phyloP scores from a whole-genome alignment of 2,888 invertebrate species.

The Stegophylla sp. region DNA sequence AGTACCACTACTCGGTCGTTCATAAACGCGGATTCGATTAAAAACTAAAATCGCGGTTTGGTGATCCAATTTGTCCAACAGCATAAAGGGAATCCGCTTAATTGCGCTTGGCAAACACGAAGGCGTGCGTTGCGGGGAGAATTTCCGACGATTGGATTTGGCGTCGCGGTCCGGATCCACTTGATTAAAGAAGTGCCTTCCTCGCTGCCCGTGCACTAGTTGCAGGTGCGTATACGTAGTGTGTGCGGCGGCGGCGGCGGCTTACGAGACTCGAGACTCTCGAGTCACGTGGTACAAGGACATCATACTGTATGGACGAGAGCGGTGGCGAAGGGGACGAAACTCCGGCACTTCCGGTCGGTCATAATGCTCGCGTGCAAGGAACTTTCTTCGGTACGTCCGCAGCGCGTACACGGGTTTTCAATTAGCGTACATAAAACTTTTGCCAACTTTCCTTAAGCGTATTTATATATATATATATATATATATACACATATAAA shows the following conservation, averaged over 20 bases:
- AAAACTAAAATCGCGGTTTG: constrained; percentile 5
- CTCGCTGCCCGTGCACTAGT: too few species aligned
- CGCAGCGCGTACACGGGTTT: constrained; percentile 30
- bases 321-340: background rate
- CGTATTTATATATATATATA: too few species aligned
- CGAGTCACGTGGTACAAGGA: too few species aligned
- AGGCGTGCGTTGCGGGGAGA: background rate
- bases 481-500: too few species aligned
- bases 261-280: too few species aligned
- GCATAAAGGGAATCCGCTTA: constrained; percentile 15
- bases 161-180: constrained; percentile 26
- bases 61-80: background rate
- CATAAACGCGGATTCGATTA: background rate
- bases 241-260: background rate
- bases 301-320: background rate
- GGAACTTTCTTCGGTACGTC: constrained; percentile 31
- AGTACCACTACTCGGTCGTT: too few species aligned
- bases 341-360: background rate
- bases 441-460: constrained; percentile 42
- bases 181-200: constrained; percentile 41
- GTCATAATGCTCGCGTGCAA: constrained; percentile 7
- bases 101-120: constrained; percentile 47
- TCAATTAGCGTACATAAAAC: constrained; percentile 49
- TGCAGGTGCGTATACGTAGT: constrained; percentile 5
- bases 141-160: constrained; percentile 47